Evolutionary conservation across 2,797 vertebrate genomes (phyloP).

Genomic region (Chiloscyllium punctatum): DNA sequence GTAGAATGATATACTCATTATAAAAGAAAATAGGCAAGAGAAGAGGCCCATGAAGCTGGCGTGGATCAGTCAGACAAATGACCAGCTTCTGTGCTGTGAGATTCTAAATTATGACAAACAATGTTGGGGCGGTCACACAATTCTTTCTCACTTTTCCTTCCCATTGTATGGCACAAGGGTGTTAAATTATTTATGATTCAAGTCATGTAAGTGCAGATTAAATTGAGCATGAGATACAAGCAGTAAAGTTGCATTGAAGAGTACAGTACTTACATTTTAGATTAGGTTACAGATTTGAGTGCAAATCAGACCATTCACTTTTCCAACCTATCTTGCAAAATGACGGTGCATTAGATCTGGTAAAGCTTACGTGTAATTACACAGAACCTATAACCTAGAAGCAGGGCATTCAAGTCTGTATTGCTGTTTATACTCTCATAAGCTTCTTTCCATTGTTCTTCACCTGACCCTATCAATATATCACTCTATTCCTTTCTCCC

Average conservation of each 20-base stretch:
- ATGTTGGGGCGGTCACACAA: background rate
- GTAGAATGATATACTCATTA: background rate
- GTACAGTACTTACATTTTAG: background rate
- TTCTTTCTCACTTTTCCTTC: background rate
- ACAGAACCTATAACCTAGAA: background rate
- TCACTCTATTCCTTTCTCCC: background rate
- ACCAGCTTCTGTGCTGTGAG: background rate
- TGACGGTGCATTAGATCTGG: background rate
- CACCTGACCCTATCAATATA: background rate
- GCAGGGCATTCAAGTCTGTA: background rate
- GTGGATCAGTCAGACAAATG: background rate
- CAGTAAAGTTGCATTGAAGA: background rate
- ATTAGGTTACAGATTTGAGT: background rate
- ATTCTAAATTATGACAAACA: background rate
- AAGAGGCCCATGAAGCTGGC: no score
- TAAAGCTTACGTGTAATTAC: background rate
- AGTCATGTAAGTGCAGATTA: background rate
- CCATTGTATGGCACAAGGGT: background rate
- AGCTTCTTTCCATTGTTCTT: background rate
- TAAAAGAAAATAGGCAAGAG: background rate
- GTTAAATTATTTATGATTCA: background rate
- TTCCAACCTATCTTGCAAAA: background rate
- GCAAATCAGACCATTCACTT: background rate
- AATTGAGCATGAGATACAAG: background rate
- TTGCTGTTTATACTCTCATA: background rate